Percentiles rank a stretch among this genome's conserved stretches.
Conservation (phyloP, 2,113 vertebrate genomes). For the Ondatra zibethicus region DNA sequence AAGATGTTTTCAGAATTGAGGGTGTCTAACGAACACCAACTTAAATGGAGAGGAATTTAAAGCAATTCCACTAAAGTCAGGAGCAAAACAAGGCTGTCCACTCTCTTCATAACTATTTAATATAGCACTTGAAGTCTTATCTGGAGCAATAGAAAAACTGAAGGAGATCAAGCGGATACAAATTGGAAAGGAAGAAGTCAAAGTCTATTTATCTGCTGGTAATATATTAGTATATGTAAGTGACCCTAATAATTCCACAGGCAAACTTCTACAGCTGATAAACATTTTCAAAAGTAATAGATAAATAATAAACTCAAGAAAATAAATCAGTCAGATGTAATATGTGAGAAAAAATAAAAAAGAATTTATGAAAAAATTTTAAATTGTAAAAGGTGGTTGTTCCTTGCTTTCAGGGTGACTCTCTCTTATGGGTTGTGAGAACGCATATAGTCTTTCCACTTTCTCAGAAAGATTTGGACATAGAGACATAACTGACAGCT, state of each 20-base stretch:
- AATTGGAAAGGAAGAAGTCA: neutral
- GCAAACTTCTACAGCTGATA: neutral
- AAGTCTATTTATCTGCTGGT: neutral
- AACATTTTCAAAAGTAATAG: neutral
- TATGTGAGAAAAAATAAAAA: neutral
- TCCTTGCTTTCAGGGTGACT: neutral
- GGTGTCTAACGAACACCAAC: neutral
- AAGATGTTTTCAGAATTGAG: neutral
- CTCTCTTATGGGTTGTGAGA: too few relatives aligned
- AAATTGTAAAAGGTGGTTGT: neutral
- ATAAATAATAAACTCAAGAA: neutral
- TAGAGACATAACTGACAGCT: too few relatives aligned
- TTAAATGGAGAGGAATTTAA: neutral
- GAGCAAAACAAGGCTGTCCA: neutral
- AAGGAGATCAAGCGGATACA: neutral
- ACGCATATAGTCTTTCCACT: neutral
- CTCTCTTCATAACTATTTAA: neutral
- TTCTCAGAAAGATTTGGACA: neutral
- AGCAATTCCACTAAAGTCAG: neutral
- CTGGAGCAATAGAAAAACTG: neutral
- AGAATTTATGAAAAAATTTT: too few relatives aligned
- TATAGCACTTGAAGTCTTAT: neutral
- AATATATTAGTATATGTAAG: neutral
- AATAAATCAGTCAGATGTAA: neutral
- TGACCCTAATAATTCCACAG: neutral